phyloP scores from a whole-genome alignment of 2,113 vertebrate genomes.

The Mustelus asterias region DNA sequence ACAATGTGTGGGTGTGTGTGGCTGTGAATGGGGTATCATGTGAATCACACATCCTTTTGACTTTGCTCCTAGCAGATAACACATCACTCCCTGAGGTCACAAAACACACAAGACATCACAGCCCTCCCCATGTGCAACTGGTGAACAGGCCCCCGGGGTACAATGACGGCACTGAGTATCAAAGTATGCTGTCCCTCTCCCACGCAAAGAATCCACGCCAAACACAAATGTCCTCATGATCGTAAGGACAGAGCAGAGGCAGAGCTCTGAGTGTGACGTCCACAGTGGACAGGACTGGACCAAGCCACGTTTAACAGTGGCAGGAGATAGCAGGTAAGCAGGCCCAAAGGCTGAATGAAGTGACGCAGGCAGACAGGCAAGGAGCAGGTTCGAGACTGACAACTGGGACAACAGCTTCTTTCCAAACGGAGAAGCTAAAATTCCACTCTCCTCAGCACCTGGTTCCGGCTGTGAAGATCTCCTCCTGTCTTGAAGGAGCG shows the following conservation, averaged over 20 bases:
- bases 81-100: slow-evolving; percentile 26
- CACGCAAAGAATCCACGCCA: neutral
- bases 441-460: too few species aligned
- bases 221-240: neutral
- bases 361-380: neutral
- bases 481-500: too few species aligned
- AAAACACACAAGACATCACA: slow-evolving; percentile 3
- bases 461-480: too few species aligned
- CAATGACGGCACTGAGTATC: neutral
- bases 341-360: neutral
- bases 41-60: neutral
- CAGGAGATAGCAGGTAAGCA: neutral
- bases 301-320: neutral
- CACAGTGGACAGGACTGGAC: neutral
- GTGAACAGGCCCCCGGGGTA: neutral
- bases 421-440: neutral
- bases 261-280: neutral
- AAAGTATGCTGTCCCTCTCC: neutral
- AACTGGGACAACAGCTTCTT: neutral
- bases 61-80: neutral
- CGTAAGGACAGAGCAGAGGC: neutral
- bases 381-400: neutral
- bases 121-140: neutral
- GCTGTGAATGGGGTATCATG: neutral
- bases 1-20: neutral